Evolutionary conservation across 2,113 vertebrate species (phyloP).

Genomic region (Malurus cyaneus): DNA sequence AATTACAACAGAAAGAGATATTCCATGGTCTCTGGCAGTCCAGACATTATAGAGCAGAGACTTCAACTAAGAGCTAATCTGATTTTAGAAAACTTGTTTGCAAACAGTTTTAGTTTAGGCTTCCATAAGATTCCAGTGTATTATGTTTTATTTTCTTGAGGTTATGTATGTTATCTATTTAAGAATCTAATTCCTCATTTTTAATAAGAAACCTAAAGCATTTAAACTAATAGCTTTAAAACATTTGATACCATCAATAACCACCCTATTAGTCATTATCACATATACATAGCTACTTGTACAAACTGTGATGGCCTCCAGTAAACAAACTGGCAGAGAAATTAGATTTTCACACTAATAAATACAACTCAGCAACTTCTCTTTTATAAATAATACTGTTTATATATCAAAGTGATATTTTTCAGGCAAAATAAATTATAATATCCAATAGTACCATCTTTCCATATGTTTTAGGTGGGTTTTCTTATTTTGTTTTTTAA

Average conservation of each 20-base stretch:
- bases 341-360: slow-evolving; percentile 6
- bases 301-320: background rate
- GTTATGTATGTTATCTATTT: background rate
- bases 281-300: background rate
- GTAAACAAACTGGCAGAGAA: slow-evolving; percentile 28
- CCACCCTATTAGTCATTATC: background rate
- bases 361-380: background rate
- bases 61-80: background rate
- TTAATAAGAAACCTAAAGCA: slow-evolving; percentile 19
- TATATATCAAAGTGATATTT: background rate
- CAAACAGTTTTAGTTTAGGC: background rate
- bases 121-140: background rate
- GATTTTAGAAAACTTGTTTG: background rate
- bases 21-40: background rate
- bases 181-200: slow-evolving; percentile 9
- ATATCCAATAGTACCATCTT: background rate
- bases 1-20: background rate
- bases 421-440: background rate
- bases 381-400: background rate
- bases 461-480: background rate
- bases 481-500: background rate
- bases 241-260: background rate
- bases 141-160: background rate
- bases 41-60: background rate
- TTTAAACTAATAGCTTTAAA: slow-evolving; percentile 11